These are phyloP conservation scores for Halictus quadricinctus DNA, from an alignment of 2,888 invertebrate species.

Conservation along the genomic window DNA sequence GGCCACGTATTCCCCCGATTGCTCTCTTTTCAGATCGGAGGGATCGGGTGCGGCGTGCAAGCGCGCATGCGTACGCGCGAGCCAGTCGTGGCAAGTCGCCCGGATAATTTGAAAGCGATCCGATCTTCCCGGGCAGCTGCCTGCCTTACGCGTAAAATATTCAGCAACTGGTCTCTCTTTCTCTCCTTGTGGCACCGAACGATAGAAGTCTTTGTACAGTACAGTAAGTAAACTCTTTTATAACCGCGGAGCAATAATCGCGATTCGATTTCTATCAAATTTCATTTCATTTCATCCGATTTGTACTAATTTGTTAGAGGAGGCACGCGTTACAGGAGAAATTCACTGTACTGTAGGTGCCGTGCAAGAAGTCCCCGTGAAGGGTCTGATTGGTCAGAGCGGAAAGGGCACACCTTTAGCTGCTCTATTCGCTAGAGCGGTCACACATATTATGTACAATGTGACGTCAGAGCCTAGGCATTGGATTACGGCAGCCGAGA, in stretches of 20 bases:
- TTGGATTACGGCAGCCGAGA: too few relatives aligned
- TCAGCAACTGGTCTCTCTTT: conserved; percentile 73
- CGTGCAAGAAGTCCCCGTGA: too few relatives aligned
- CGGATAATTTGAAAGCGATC: conserved; percentile 82
- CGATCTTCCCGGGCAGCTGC: conserved; percentile 80
- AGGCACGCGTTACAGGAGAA: too few relatives aligned
- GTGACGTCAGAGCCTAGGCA: too few relatives aligned
- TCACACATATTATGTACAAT: too few relatives aligned
- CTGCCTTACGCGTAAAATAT: conserved; percentile 82
- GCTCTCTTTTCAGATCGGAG: conserved; percentile 46
- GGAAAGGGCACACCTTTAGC: too few relatives aligned
- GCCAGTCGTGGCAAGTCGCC: conserved; percentile 78
- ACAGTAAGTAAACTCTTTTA: background rate
- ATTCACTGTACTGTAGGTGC: too few relatives aligned
- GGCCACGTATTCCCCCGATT: conserved; percentile 48
- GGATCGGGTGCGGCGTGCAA: conserved; percentile 32
- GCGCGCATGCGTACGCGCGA: conserved; percentile 45
- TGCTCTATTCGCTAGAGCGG: too few relatives aligned
- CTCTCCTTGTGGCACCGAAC: conserved; percentile 49
- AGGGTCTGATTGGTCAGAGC: too few relatives aligned
- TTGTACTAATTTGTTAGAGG: too few relatives aligned
- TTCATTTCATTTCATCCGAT: too few relatives aligned
- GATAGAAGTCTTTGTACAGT: background rate
- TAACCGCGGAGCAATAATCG: background rate
- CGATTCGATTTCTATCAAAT: too few relatives aligned